Evolutionary conservation across 2,113 vertebrate genomes (phyloP).

Genomic region (Chaenocephalus aceratus): DNA sequence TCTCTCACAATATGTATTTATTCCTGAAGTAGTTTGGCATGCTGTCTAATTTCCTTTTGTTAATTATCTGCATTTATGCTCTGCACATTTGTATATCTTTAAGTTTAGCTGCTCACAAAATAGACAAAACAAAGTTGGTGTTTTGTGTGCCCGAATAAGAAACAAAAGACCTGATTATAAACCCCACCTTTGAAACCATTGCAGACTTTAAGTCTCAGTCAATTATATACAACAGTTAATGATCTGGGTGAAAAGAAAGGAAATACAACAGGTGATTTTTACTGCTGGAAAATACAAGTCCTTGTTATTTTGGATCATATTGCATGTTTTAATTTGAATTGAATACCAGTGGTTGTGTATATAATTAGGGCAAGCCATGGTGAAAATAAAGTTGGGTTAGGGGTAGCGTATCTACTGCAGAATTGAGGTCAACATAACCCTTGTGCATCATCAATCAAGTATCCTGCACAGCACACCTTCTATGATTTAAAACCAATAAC

Average conservation of each 20-base stretch:
- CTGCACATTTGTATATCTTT: neutral
- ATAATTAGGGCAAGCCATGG: too few species aligned
- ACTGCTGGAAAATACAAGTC: neutral
- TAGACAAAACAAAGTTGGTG: neutral
- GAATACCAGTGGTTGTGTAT: too few species aligned
- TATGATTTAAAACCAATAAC: too few species aligned
- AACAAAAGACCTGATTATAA: neutral
- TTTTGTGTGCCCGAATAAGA: neutral
- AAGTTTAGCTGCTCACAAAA: conserved; percentile 4
- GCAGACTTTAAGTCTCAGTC: neutral
- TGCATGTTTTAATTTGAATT: neutral
- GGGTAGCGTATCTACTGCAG: too few species aligned
- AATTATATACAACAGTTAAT: neutral
- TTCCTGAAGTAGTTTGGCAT: neutral
- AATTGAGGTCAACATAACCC: too few species aligned
- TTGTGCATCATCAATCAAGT: too few species aligned
- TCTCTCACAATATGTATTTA: neutral
- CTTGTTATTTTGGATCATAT: neutral
- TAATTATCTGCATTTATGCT: neutral
- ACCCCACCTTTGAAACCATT: neutral
- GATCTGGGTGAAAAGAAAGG: neutral
- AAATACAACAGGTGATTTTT: neutral
- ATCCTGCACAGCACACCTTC: too few species aligned
- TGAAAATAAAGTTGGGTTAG: neutral
- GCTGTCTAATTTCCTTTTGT: neutral